Evolutionary conservation across 2,797 vertebrate genomes (phyloP).

Genomic region (Microchirus variegatus): DNA sequence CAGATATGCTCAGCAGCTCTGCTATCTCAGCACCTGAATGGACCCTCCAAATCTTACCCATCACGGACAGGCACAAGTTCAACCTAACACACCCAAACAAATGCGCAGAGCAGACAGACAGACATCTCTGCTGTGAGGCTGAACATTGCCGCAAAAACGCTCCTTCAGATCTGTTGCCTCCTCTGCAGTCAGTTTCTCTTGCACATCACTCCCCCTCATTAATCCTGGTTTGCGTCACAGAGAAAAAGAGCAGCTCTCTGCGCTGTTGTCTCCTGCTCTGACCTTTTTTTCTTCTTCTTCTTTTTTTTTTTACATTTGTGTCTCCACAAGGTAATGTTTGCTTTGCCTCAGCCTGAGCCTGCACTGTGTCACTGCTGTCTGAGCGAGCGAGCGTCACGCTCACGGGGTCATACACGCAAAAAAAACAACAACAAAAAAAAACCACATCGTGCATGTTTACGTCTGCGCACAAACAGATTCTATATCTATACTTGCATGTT

Average conservation of each 20-base stretch:
- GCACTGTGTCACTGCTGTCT: conserved; percentile 66
- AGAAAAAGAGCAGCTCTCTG: conserved; percentile 34
- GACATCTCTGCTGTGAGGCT: conserved; percentile 1
- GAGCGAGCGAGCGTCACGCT: conserved; percentile 7
- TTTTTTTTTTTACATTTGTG: conserved; percentile 17
- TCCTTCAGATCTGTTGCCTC: conserved; percentile 1
- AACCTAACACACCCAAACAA: conserved; percentile 49
- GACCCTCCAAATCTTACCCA: conserved; percentile 27
- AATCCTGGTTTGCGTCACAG: conserved; percentile 54
- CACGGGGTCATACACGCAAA: not conserved
- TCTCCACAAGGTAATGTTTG: conserved; percentile 69
- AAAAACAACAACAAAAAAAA: not conserved
- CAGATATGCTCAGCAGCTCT: conserved; percentile 67
- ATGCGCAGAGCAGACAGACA: conserved; percentile 37
- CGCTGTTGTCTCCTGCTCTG: conserved; percentile 34
- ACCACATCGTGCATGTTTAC: not conserved
- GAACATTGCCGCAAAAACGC: conserved; percentile 12
- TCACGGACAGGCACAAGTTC: conserved; percentile 19
- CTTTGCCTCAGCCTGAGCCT: conserved; percentile 56
- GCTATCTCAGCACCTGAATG: conserved; percentile 47
- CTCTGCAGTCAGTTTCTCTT: not conserved
- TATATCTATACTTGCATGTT: not conserved
- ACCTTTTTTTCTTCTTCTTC: too few relatives aligned
- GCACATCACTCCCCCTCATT: not conserved
- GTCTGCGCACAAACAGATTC: not conserved